Evolutionary conservation across 2,797 vertebrate species (phyloP).

Genomic region (Crenuchus spilurus): DNA sequence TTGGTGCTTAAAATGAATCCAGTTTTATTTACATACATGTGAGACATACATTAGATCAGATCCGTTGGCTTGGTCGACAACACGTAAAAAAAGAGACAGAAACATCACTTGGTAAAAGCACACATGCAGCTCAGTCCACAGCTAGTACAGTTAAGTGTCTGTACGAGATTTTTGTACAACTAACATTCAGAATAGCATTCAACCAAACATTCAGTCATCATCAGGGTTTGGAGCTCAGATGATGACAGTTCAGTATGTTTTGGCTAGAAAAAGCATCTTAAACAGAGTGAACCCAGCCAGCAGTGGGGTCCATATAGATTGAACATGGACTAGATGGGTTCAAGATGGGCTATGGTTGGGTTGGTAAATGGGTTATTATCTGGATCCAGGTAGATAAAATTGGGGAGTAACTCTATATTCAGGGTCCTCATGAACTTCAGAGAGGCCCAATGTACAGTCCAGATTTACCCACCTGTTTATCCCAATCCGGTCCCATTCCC

Average conservation of each 20-base stretch:
- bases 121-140: constrained; percentile 69
- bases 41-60: constrained; percentile 49
- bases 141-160: constrained; percentile 33
- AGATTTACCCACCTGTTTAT: too few species aligned
- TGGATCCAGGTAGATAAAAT: too few species aligned
- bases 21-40: constrained; percentile 51
- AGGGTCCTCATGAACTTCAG: too few species aligned
- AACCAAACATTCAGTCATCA: neutral
- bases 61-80: constrained; percentile 45
- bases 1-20: constrained; percentile 4
- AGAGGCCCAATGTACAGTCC: too few species aligned
- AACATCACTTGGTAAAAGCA: constrained; percentile 56
- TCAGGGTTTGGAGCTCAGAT: constrained; percentile 4
- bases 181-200: constrained; percentile 22
- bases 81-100: constrained; percentile 53
- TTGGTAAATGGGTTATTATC: too few species aligned
- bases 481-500: too few species aligned
- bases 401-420: too few species aligned
- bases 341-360: too few species aligned
- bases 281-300: too few species aligned
- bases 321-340: too few species aligned
- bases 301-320: too few species aligned
- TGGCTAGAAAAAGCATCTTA: neutral
- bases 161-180: constrained; percentile 39
- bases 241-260: neutral